These are phyloP conservation scores for Caerostris darwini DNA, from an alignment of 1,140 invertebrate genomes.

Conservation along the genomic window DNA sequence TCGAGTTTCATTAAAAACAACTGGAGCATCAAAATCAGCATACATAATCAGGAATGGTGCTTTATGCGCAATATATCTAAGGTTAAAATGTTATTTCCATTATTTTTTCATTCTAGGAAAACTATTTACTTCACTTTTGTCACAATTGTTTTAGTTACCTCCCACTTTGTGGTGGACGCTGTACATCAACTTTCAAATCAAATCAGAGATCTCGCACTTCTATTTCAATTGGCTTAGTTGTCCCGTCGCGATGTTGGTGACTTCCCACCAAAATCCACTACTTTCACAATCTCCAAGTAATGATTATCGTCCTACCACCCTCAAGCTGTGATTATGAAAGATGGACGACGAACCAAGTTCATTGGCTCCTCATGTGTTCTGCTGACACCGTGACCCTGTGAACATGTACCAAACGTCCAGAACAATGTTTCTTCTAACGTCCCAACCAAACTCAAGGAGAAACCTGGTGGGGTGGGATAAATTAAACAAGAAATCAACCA, in stretches of 20 bases:
- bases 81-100: not conserved
- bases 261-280: not conserved
- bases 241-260: not conserved
- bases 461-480: not conserved
- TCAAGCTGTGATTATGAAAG: not conserved
- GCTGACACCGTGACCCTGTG: constrained; percentile 44
- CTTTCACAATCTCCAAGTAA: not conserved
- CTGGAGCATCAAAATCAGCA: no score
- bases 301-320: not conserved
- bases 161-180: not conserved
- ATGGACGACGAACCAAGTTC: not conserved
- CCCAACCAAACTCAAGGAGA: not conserved
- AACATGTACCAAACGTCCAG: constrained; percentile 11
- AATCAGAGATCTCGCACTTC: not conserved
- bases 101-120: not conserved
- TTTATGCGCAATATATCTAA: no score
- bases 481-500: constrained; percentile 31
- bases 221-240: not conserved
- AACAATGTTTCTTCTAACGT: constrained; percentile 23
- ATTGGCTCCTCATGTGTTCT: constrained; percentile 13
- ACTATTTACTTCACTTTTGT: not conserved
- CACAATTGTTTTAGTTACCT: not conserved
- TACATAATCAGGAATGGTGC: no score
- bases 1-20: no score
- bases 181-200: not conserved